Conservation (phyloP, 2,888 invertebrate genomes). For the Noctua janthe region DNA sequence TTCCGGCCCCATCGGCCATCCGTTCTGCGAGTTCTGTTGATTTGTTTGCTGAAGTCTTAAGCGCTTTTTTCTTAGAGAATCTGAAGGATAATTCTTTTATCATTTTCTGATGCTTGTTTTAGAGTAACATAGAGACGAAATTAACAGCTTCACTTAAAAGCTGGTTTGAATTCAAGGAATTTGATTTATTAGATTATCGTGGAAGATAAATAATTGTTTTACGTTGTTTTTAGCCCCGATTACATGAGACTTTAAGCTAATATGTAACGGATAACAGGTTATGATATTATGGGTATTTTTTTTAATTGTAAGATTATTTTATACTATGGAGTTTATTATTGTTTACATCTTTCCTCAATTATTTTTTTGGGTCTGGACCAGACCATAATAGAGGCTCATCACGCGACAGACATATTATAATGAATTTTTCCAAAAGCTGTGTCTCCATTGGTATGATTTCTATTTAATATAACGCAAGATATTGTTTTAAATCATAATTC, state of each 20-base stretch:
- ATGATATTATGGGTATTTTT: background rate
- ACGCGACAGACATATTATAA: background rate
- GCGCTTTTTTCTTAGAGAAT: background rate
- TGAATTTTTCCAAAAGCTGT: background rate
- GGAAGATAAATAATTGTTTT: background rate
- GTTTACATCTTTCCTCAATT: background rate
- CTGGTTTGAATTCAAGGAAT: background rate
- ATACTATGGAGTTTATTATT: background rate
- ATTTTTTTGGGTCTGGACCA: background rate
- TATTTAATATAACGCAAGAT: background rate
- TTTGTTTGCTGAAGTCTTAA: background rate
- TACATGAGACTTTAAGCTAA: background rate
- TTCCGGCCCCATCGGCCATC: too few species aligned
- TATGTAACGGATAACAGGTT: background rate
- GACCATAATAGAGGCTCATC: background rate
- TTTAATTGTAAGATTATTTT: background rate
- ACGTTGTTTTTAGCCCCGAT: background rate
- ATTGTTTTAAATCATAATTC: too few species aligned
- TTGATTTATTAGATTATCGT: slow-evolving; percentile 1
- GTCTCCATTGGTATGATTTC: background rate
- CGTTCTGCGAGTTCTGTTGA: background rate
- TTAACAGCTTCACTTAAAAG: background rate
- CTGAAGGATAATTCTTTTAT: background rate
- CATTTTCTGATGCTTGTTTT: background rate
- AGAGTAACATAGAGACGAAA: background rate